A percentile compares a stretch with the other conserved stretches of the same genome.
Conservation (phyloP, 2,113 vertebrate species). For the Leuciscus idus region DNA sequence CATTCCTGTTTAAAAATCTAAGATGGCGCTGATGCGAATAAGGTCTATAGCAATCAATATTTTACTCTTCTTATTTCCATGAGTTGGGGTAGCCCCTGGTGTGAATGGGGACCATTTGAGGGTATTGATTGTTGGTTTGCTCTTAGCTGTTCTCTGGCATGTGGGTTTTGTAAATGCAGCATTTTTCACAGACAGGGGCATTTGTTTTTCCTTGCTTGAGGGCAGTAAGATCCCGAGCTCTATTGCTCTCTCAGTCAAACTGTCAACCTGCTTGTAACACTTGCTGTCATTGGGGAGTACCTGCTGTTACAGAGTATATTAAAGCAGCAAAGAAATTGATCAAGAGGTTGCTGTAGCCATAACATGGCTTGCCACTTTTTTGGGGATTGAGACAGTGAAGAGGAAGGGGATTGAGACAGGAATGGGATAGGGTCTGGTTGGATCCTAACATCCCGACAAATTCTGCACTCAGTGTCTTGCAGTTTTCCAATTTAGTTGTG, state of each 20-base stretch:
- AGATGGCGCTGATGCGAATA: too few species aligned
- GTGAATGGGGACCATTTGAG: neutral
- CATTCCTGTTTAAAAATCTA: too few species aligned
- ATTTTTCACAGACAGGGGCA: neutral
- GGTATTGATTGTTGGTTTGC: constrained; percentile 35
- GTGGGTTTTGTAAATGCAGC: constrained; percentile 30
- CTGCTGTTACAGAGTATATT: constrained; percentile 34
- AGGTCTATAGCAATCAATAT: neutral
- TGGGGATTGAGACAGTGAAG: neutral
- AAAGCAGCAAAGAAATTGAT: constrained; percentile 31
- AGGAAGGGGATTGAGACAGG: neutral
- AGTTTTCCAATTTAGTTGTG: too few species aligned
- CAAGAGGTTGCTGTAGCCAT: neutral
- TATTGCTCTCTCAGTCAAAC: constrained; percentile 42
- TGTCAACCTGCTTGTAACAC: constrained; percentile 19
- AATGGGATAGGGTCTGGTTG: neutral
- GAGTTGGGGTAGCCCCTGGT: neutral
- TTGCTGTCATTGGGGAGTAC: constrained; percentile 17
- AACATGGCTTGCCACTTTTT: neutral
- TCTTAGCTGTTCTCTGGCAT: neutral
- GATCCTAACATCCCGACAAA: neutral
- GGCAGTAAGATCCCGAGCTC: constrained; percentile 14
- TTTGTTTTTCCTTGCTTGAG: constrained; percentile 33
- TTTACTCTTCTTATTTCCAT: constrained; percentile 7
- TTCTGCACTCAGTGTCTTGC: too few species aligned